Conservation (phyloP, 2,888 invertebrate genomes). For the Orchesellides sinensis region DNA sequence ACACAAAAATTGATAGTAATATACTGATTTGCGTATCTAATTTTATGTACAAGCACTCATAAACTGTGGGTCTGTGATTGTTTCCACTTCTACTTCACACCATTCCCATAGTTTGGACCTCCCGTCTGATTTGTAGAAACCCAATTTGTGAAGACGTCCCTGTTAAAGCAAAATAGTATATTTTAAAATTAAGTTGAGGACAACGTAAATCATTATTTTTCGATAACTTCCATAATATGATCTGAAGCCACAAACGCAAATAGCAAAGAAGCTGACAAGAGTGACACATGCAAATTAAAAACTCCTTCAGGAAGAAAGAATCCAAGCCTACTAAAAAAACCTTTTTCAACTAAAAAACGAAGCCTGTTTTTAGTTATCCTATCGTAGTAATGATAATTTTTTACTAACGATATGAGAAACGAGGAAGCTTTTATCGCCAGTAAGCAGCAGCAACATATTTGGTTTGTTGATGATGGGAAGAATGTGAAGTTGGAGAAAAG, state of each 20-base stretch:
- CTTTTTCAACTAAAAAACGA: neutral
- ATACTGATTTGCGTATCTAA: no score
- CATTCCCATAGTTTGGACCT: conserved; percentile 79
- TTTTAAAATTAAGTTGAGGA: neutral
- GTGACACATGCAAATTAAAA: neutral
- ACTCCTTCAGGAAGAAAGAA: neutral
- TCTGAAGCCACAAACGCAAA: neutral
- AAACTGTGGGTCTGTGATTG: conserved; percentile 23
- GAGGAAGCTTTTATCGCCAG: conserved; percentile 56
- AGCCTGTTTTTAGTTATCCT: neutral
- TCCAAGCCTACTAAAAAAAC: neutral
- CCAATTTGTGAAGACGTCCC: conserved; percentile 94
- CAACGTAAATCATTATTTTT: neutral
- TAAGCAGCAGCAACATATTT: conserved; percentile 61
- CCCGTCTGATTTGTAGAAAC: conserved; percentile 86
- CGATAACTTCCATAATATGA: neutral
- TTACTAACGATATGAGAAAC: conserved; percentile 17
- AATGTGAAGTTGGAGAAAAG: conserved; percentile 57
- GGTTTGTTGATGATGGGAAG: conserved; percentile 57
- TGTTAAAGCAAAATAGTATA: conserved; percentile 77
- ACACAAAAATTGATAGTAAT: no score
- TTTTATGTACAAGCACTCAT: no score
- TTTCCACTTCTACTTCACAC: conserved; percentile 67
- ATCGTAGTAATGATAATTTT: conserved; percentile 36
- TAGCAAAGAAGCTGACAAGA: neutral